Base-by-base conservation (phyloP, 1,140 invertebrate genomes). In the Lordiphosa mommai region DNA sequence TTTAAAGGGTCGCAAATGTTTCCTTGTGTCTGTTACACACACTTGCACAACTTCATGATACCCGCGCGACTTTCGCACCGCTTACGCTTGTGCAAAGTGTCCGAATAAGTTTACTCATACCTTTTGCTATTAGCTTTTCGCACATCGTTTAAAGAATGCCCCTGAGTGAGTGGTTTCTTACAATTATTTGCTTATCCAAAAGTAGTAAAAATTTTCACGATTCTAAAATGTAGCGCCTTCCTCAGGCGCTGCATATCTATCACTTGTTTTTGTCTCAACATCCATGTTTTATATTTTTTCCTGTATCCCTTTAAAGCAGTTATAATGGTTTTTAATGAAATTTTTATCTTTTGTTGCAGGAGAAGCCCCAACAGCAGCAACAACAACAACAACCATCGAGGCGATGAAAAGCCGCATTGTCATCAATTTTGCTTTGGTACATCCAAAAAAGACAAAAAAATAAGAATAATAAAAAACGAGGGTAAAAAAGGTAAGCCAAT, bases 371-470 rank as follows among this genome's bases (percentile, higher is more conserved):
- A 61, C 59, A 49, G 50, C 60, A 58, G 37, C 30, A 41, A 32
- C 30, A 34, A 46, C 30, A 34, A 46, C 32, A 12, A 36, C 40
- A 51, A 14, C 47, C 37, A 56, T 29, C 41, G 50, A 76, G 74
- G 76, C 74, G 76, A 67, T 82, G 76, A 80, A 73, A 80, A 84
- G 76, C 71, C 76, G 67, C 76, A 84, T 84, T 82, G 76, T 82
- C 77, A 82, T 84, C 72, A 84, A 84, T 82, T 76, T 76, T 60
- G 61, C 67, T 61, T 72, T 58, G 55, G 63, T 64, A 27, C 23
- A 27, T 27, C 23, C 23, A 49, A 38, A 40, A 74, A 60, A 67
- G 52, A 70, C 59, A 56, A 20, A 56, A 16, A 53, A 13, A 49
- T 44, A 43, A 20, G 47, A 32, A 29, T 23, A 55, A 9, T 16